Conservation (phyloP, 2,113 vertebrate genomes). For the Girardinichthys multiradiatus region DNA sequence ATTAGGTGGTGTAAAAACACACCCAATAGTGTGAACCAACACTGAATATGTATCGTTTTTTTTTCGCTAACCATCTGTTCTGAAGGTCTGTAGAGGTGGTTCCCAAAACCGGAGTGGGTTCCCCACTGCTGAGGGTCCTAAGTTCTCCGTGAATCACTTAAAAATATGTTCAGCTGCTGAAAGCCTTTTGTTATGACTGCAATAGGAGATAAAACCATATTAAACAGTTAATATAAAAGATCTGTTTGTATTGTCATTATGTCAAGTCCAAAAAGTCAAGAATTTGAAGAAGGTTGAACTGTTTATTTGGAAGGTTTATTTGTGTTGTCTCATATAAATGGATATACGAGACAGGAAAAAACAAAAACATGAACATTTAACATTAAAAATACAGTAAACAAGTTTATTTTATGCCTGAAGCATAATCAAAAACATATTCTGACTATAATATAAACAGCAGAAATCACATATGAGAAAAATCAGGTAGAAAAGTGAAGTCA, state of each 20-base stretch:
- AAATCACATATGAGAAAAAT: constrained; percentile 2
- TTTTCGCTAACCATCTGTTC: constrained; percentile 56
- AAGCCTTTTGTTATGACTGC: background rate
- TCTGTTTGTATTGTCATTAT: background rate
- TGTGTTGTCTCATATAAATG: constrained; percentile 27
- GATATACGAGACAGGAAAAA: constrained; percentile 28
- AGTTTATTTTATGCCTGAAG: constrained; percentile 14
- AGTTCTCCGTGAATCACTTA: background rate
- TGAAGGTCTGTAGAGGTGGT: constrained; percentile 28
- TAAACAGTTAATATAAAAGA: background rate
- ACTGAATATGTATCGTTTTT: constrained; percentile 56
- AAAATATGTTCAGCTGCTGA: background rate
- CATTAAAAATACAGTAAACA: constrained; percentile 54
- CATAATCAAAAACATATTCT: constrained; percentile 1
- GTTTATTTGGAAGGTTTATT: constrained; percentile 40
- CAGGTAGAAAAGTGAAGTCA: background rate
- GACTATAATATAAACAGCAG: constrained; percentile 20
- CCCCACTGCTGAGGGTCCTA: background rate
- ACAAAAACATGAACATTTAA: constrained; percentile 21
- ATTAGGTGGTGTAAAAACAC: constrained; percentile 59
- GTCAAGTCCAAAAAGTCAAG: background rate
- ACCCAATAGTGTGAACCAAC: constrained; percentile 66
- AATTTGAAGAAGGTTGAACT: background rate
- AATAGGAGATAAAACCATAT: background rate
- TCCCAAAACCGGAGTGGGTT: background rate